Percentiles rank a stretch among this genome's conserved stretches.
phyloP scores from a whole-genome alignment of 2,797 vertebrate species.

The Siniperca obscura region DNA sequence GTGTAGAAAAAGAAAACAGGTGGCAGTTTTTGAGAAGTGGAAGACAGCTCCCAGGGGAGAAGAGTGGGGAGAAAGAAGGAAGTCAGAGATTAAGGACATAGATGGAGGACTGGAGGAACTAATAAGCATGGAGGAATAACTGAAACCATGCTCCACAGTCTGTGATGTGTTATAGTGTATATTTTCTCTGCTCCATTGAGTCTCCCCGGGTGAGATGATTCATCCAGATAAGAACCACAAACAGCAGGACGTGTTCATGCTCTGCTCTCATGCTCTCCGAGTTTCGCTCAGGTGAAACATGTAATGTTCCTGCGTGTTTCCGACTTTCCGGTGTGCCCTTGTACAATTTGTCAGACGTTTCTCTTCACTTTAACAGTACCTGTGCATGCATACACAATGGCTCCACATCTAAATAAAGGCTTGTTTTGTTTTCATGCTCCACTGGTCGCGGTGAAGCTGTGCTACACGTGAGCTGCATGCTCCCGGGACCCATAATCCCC shows the following conservation, averaged over 20 bases:
- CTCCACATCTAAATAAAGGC: slow-evolving; percentile 13
- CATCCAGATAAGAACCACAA: slow-evolving; percentile 34
- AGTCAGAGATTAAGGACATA: not conserved
- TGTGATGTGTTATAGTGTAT: slow-evolving; percentile 23
- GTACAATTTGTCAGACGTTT: not conserved
- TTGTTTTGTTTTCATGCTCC: slow-evolving; percentile 27
- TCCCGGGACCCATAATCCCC: slow-evolving; percentile 24
- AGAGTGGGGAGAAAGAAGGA: not conserved
- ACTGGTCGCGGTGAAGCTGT: not conserved
- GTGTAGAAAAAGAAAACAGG: not conserved
- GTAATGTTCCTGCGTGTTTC: slow-evolving; percentile 3
- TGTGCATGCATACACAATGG: not conserved
- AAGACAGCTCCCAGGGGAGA: not conserved
- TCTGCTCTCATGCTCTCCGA: slow-evolving; percentile 5
- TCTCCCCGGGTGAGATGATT: slow-evolving; percentile 32
- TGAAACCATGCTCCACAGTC: not conserved
- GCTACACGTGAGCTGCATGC: slow-evolving; percentile 23
- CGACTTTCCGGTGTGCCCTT: not conserved
- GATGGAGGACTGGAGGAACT: not conserved
- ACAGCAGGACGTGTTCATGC: not conserved
- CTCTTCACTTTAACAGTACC: not conserved
- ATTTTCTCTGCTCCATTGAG: slow-evolving; percentile 45
- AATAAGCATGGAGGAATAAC: not conserved
- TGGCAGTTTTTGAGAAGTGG: not conserved
- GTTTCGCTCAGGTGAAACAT: slow-evolving; percentile 17